These are phyloP conservation scores for Sterna hirundo DNA, from an alignment of 2,113 vertebrate species.

Conservation along the genomic window DNA sequence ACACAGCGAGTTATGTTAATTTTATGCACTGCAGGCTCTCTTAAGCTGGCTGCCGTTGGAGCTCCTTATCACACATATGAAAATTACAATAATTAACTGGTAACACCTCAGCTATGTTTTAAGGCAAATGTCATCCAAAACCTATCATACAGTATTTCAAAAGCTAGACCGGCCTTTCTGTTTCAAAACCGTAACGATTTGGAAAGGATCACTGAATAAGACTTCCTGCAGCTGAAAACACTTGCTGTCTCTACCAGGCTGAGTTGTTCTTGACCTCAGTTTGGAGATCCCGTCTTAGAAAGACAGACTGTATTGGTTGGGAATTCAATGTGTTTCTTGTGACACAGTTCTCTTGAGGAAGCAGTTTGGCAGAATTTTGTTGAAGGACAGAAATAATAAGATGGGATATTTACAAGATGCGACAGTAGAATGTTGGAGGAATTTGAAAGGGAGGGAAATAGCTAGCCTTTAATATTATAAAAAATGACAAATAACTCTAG, in stretches of 20 bases:
- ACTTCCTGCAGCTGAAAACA: conserved; percentile 74
- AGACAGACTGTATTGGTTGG: conserved; percentile 36
- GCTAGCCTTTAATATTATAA: background rate
- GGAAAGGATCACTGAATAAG: conserved; percentile 68
- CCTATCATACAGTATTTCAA: conserved; percentile 67
- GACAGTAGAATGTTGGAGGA: background rate
- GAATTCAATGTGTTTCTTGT: conserved; percentile 36
- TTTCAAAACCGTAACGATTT: conserved; percentile 60
- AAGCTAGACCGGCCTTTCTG: conserved; percentile 44
- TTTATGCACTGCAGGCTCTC: conserved; percentile 70
- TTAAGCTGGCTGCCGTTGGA: conserved; percentile 60
- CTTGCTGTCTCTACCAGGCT: conserved; percentile 67
- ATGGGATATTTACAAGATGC: background rate
- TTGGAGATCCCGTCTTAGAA: conserved; percentile 32
- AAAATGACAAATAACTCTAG: background rate
- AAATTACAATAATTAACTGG: conserved; percentile 79
- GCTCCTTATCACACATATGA: conserved; percentile 63
- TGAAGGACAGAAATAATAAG: conserved; percentile 10
- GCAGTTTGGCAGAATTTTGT: conserved; percentile 19
- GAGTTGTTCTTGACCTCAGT: conserved; percentile 55
- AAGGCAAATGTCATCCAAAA: conserved; percentile 73
- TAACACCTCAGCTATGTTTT: conserved; percentile 78
- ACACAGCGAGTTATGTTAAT: conserved; percentile 67
- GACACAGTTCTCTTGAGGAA: conserved; percentile 3
- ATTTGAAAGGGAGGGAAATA: background rate